Evolutionary conservation across 2,797 vertebrate genomes (phyloP).

Genomic region (Pterois miles): DNA sequence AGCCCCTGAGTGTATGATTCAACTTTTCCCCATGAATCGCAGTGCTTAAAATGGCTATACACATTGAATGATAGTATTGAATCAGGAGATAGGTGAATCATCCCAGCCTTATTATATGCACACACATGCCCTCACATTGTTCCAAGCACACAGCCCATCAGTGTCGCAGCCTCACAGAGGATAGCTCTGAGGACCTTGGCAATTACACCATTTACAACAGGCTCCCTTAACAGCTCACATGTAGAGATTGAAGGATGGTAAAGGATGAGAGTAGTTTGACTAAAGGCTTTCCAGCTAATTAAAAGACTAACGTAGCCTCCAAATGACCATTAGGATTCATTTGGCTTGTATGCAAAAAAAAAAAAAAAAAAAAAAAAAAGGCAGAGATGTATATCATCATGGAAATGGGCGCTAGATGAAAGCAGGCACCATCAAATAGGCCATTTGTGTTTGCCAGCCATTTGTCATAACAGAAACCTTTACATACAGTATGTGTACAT

Average conservation of each 20-base stretch:
- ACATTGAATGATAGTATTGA: no score
- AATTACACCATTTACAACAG: slow-evolving; percentile 62
- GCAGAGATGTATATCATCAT: slow-evolving; percentile 52
- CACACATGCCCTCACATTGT: background rate
- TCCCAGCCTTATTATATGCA: background rate
- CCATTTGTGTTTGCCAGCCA: slow-evolving; percentile 1
- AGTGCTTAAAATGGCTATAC: no score
- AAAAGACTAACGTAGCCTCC: slow-evolving; percentile 71
- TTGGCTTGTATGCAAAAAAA: slow-evolving; percentile 48
- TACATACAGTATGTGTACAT: slow-evolving; percentile 32
- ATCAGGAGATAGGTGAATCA: no score
- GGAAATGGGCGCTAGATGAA: slow-evolving; percentile 39
- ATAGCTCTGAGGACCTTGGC: slow-evolving; percentile 48
- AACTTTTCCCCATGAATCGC: no score
- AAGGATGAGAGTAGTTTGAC: slow-evolving; percentile 65
- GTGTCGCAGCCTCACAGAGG: slow-evolving; percentile 25
- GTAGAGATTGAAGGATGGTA: slow-evolving; percentile 49
- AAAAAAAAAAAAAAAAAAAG: no score
- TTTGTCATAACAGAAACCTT: slow-evolving; percentile 20
- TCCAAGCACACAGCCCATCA: slow-evolving; percentile 12
- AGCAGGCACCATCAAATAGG: slow-evolving; percentile 27
- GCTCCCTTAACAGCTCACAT: slow-evolving; percentile 37
- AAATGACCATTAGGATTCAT: slow-evolving; percentile 71
- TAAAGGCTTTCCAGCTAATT: slow-evolving; percentile 78
- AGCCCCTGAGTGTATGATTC: no score